A percentile compares a stretch with the other conserved stretches of the same genome.
Evolutionary conservation across 2,888 invertebrate species (phyloP).

Genomic region (Anoplius nigerrimus): DNA sequence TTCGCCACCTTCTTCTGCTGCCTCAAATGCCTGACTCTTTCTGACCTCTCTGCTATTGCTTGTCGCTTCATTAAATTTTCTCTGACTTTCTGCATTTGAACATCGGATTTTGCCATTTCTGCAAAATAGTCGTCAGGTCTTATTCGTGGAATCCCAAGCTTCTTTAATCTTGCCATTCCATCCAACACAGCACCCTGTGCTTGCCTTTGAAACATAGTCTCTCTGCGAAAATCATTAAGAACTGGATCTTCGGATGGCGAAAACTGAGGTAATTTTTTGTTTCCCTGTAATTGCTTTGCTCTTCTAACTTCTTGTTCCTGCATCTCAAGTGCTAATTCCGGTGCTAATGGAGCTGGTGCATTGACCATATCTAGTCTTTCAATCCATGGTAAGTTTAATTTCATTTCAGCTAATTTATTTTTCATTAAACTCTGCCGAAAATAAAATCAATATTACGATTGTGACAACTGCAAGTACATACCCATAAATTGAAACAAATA

Average conservation of each 20-base stretch:
- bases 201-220: slow-evolving; percentile 90
- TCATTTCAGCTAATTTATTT: slow-evolving; percentile 83
- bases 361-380: slow-evolving; percentile 90
- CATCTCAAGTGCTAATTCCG: slow-evolving; percentile 87
- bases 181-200: slow-evolving; percentile 91
- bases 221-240: slow-evolving; percentile 93
- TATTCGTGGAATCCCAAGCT: slow-evolving; percentile 85
- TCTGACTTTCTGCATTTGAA: slow-evolving; percentile 97
- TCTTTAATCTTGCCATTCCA: slow-evolving; percentile 86
- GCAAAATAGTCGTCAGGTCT: slow-evolving; percentile 98
- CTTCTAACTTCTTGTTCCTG: slow-evolving; percentile 85
- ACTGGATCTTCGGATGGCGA: slow-evolving; percentile 85
- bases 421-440: slow-evolving; percentile 78
- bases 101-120: slow-evolving; percentile 98
- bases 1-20: slow-evolving; percentile 96
- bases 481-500: not conserved
- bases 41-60: slow-evolving; percentile 88
- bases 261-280: slow-evolving; percentile 81
- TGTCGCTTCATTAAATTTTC: slow-evolving; percentile 90
- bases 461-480: not conserved
- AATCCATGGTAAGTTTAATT: slow-evolving; percentile 87
- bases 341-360: slow-evolving; percentile 87
- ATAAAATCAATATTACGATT: slow-evolving; percentile 40
- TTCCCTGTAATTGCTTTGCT: slow-evolving; percentile 81
- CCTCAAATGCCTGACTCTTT: slow-evolving; percentile 92